Evolutionary conservation across 1,140 invertebrate genomes (phyloP).

Genomic region (Drosophila tropicalis): DNA sequence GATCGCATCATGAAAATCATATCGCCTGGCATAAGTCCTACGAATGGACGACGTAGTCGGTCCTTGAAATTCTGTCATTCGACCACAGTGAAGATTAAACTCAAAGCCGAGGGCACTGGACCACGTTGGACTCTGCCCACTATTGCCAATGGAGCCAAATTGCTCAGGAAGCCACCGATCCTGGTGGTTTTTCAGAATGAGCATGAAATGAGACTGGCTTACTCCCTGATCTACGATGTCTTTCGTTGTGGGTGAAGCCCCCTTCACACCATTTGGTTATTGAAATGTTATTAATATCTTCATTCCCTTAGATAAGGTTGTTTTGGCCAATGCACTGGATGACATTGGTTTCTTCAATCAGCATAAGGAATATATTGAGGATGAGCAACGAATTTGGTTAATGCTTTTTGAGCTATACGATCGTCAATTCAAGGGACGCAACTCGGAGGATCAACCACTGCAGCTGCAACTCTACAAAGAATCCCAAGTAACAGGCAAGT

Average conservation of each 20-base stretch:
- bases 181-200: conserved; percentile 86
- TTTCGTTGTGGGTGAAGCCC: conserved; percentile 87
- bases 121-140: conserved; percentile 84
- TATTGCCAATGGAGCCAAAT: conserved; percentile 86
- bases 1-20: conserved; percentile 60
- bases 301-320: conserved; percentile 87
- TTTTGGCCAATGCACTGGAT: conserved; percentile 87
- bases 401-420: conserved; percentile 87
- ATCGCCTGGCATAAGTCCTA: conserved; percentile 57
- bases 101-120: conserved; percentile 40
- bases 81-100: conserved; percentile 53
- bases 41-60: conserved; percentile 41
- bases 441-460: conserved; percentile 68
- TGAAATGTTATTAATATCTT: conserved; percentile 67
- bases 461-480: conserved; percentile 83
- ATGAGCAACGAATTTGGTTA: conserved; percentile 85
- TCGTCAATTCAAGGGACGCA: conserved; percentile 84
- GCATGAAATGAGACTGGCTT: conserved; percentile 90
- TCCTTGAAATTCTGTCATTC: conserved; percentile 54
- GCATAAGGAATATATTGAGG: conserved; percentile 83
- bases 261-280: too few species aligned
- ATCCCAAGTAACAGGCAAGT: conserved; percentile 82
- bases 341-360: conserved; percentile 87
- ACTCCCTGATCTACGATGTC: conserved; percentile 90
- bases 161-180: conserved; percentile 85